Evolutionary conservation across 1,140 invertebrate species (phyloP), one percentile per base, ranked within the genome.

Genomic region (Centruroides vittatus): DNA sequence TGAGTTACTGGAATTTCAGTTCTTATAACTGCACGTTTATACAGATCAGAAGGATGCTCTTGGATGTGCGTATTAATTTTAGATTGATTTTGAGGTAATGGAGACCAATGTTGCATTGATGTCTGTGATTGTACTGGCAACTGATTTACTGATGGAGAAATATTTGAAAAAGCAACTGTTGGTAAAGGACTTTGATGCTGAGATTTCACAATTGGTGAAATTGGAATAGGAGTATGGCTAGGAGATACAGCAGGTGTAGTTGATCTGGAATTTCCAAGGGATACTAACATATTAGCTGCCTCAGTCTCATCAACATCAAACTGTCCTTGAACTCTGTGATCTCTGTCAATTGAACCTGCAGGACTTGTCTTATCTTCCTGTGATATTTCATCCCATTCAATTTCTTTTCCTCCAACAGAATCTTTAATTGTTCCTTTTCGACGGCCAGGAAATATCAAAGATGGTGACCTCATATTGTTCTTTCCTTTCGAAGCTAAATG

Each of bases 261-360:
- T 58, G 91, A 91, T 61, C 89, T 54, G 5, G 92, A 94, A 73
- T 89, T 92, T 68, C 90, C 88, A 59, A 96, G 77, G 10, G 90
- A 95, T 60, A 96, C 91, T 55, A 97, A 79, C 88, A 96, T 93
- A 75, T 93, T 94, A 48, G 93, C 94, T 61, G 90, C 93, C 78
- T 98, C 93, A 7, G 89, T 94, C 78, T 95, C 93, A 71, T 95
- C 92, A 68, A 87, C 85, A 75, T 93, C 88, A 76, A 89, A 90
- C 60, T 85, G 76, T 23, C 86, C 85, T 34, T 86, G 79, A 65
- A 86, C 81, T 68, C 86, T 79, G 6, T 61, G 41, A 10, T 65
- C 64, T 34, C 67, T 62, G 62, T 80, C 71, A 65, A 81, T 80
- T 65, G 78, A 80, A 71, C 82, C 83, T 77, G 85, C 89, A 9